Base-by-base conservation (phyloP, 2,888 invertebrate genomes). In the Malthinus seriepunctatus region DNA sequence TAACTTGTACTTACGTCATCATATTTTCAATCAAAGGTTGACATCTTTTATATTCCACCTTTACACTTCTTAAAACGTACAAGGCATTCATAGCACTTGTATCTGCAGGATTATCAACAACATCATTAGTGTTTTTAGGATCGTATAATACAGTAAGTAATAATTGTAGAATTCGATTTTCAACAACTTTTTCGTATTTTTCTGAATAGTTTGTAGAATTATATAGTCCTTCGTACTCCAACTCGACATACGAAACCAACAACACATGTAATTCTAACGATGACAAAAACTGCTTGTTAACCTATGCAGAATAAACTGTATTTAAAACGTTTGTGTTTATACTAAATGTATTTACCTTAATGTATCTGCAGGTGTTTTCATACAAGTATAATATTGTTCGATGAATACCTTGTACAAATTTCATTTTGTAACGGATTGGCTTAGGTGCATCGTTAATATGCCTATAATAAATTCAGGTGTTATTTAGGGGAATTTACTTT, bases 141-240 rank as follows among this genome's bases (percentile, higher is more conserved):
- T 42, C 23, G 12, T 15, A 44, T 8, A 58, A 45, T 46, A 63
- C 45, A 9, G 47, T 48, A 11, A 60, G 45, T 11, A 63, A 39
- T 11, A 56, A 31, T 14, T 34, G 50, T 9, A 52, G 49, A 35
- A 66, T 57, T 55, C 62, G 52, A 9, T 39, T 44, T 56, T 61
- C 59, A 49, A 66, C 60, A 56, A 57, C 48, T 53, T 58, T 49
- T 50, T 66, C 64, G 53, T 54, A 56, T 49, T 58, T 44, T 47
- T n/a, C 39, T 39, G 51, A 32, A 49, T 59, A 50, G 34, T 61
- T 53, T 47, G 52, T 54, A 15, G 62, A 60, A 51, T 68, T 65
- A 47, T 70, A 68, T 7, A 72, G 64, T 23, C 68, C 66, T 50
- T 66, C 65, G 44, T 63, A 68, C 60, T 72, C 71, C 59, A 72